Percentiles rank a stretch among this genome's conserved stretches.
Evolutionary conservation across 1,140 invertebrate genomes (phyloP).

Genomic region (Drosophila ohnishii): DNA sequence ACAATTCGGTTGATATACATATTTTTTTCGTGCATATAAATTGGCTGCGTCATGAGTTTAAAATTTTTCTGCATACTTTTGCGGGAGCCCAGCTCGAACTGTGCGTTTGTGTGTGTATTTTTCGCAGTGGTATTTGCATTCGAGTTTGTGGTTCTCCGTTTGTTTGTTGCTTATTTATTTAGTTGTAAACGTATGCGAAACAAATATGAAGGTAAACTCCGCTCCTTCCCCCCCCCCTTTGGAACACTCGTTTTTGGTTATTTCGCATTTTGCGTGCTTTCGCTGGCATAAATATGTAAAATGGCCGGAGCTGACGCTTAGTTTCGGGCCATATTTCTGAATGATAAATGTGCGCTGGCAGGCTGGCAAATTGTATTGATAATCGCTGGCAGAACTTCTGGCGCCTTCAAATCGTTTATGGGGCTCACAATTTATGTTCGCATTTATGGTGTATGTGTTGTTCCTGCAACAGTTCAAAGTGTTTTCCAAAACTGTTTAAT

Average conservation of each 20-base stretch:
- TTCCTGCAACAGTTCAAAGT: slow-evolving; percentile 27
- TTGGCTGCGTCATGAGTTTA: slow-evolving; percentile 66
- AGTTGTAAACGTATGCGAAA: slow-evolving; percentile 41
- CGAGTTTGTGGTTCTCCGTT: slow-evolving; percentile 39
- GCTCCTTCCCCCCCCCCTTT: neutral
- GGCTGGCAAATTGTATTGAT: slow-evolving; percentile 48
- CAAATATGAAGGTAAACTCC: slow-evolving; percentile 47
- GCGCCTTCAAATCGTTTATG: slow-evolving; percentile 40
- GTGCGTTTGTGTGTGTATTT: slow-evolving; percentile 11
- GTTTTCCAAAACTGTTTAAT: slow-evolving; percentile 15
- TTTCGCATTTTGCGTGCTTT: slow-evolving; percentile 26
- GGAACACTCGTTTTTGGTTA: slow-evolving; percentile 8
- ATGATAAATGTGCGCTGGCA: slow-evolving; percentile 42
- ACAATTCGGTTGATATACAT: slow-evolving; percentile 41
- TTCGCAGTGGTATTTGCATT: slow-evolving; percentile 31
- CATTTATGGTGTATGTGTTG: slow-evolving; percentile 8
- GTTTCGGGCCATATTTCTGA: slow-evolving; percentile 38
- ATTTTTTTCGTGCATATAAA: slow-evolving; percentile 49
- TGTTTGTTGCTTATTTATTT: slow-evolving; percentile 62
- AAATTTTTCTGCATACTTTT: slow-evolving; percentile 72
- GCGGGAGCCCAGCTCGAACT: slow-evolving; percentile 8
- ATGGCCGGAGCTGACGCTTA: slow-evolving; percentile 2
- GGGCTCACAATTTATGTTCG: slow-evolving; percentile 22
- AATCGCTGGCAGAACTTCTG: slow-evolving; percentile 48
- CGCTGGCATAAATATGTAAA: slow-evolving; percentile 23